A percentile compares a stretch with the other conserved stretches of the same genome.
These are phyloP conservation scores for Tenebrio molitor DNA, from an alignment of 1,140 invertebrate species.

Conservation along the genomic window DNA sequence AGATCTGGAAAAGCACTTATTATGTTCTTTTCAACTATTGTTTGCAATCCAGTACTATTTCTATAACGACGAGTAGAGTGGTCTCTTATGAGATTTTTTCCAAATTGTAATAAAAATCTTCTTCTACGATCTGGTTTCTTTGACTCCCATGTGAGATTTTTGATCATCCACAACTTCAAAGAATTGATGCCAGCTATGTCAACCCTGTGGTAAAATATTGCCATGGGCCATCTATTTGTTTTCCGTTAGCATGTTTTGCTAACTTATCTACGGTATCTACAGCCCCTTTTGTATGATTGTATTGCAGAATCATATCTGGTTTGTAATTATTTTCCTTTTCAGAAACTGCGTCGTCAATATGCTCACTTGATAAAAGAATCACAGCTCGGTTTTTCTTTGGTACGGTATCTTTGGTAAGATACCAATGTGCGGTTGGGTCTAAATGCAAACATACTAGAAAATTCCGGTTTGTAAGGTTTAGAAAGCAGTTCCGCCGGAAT, in stretches of 20 bases:
- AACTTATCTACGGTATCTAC: conserved; percentile 44
- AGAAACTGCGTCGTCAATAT: conserved; percentile 47
- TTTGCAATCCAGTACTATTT: background rate
- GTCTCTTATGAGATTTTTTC: background rate
- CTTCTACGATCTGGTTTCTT: background rate
- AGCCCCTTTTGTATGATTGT: conserved; percentile 49
- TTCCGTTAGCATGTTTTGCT: conserved; percentile 34
- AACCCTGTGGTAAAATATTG: conserved; percentile 36
- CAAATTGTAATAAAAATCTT: background rate
- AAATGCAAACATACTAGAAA: no score
- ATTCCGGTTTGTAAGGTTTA: no score
- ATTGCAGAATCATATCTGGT: conserved; percentile 58
- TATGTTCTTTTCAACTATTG: no score
- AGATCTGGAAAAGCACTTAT: no score
- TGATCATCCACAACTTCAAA: conserved; percentile 28
- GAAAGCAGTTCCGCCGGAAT: no score
- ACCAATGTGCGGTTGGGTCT: no score
- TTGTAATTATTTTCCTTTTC: conserved; percentile 44
- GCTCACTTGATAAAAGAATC: conserved; percentile 56
- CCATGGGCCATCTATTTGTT: conserved; percentile 38
- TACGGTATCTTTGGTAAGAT: no score
- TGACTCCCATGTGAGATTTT: conserved; percentile 3
- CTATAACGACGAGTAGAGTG: background rate
- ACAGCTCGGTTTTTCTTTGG: conserved; percentile 53
- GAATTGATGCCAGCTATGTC: conserved; percentile 31